Evolutionary conservation across 2,888 invertebrate species (phyloP), one percentile per base, ranked within the genome.

Genomic region (Spisula subtruncata): DNA sequence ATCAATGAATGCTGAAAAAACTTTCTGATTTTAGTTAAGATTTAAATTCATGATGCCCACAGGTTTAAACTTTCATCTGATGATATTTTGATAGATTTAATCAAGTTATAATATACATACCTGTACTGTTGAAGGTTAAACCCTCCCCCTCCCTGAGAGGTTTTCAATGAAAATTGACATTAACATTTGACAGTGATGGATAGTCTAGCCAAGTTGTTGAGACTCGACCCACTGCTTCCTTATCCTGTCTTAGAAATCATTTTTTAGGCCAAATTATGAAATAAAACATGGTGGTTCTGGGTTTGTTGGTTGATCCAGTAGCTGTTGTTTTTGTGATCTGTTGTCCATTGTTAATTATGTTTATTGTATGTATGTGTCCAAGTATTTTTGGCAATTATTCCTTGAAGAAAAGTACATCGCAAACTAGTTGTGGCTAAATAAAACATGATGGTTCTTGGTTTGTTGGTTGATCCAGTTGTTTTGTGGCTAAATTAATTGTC

Each of bases 171-270:
- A 35, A 18, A 32, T 60, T 83, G 83, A 83, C 83, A 83, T 83
- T 83, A 83, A 83, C 41, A 83, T 83, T 46, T 71, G 83, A 83
- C 83, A 83, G 41, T 83, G 83, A 83, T 83, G 83, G 66, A 83
- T 83, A 6, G 66, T 48, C 35, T 16, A 25, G 32, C 66, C 46
- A 41, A 46, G 46, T 83, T 16, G 29, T 35, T 66, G 25, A 35
- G 83, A 48, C 41, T 71, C 60, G 83, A 71, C 83, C 83, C 71
- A 71, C n/a, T 25, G 46, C 25, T 32, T 71, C 32, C 83, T 83
- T 66, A 66, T 66, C 60, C 60, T 25, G 25, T 66, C 60, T 66
- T 8, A n/a, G 60, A 66, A 66, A 66, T 41, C 2, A 41, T 41
- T 41, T n/a, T n/a, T n/a, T n/a, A n/a, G n/a, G n/a, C n/a, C n/a